Conservation (phyloP, 2,888 invertebrate species). For the Trimorus sp. region DNA sequence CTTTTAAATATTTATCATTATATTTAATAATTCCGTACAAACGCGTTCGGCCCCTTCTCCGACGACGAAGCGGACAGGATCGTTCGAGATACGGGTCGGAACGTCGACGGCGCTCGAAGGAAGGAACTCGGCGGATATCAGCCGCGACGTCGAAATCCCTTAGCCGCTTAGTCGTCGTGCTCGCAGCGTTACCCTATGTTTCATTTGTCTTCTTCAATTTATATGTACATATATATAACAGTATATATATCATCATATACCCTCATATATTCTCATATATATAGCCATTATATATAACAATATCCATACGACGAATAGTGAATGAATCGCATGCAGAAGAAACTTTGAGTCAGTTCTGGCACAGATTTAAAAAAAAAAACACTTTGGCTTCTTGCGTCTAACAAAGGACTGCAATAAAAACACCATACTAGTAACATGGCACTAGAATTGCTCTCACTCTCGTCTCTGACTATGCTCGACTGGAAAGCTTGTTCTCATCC, state of each 20-base stretch:
- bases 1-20: slow-evolving; percentile 26
- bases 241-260: too few relatives aligned
- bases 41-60: slow-evolving; percentile 54
- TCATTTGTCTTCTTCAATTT: slow-evolving; percentile 65
- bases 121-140: slow-evolving; percentile 47
- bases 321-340: slow-evolving; percentile 81
- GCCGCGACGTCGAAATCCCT: slow-evolving; percentile 60
- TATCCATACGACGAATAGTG: slow-evolving; percentile 83
- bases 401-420: slow-evolving; percentile 81
- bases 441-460: slow-evolving; percentile 83
- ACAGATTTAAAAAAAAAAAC: slow-evolving; percentile 81
- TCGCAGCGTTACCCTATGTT: slow-evolving; percentile 77
- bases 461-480: slow-evolving; percentile 77
- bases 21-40: slow-evolving; percentile 32
- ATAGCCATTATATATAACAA: slow-evolving; percentile 83
- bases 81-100: slow-evolving; percentile 24
- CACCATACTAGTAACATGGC: slow-evolving; percentile 83
- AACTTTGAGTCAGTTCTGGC: slow-evolving; percentile 81
- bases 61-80: slow-evolving; percentile 41
- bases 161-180: slow-evolving; percentile 69
- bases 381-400: slow-evolving; percentile 83
- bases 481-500: slow-evolving; percentile 72
- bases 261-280: slow-evolving; percentile 65
- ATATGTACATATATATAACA: slow-evolving; percentile 60
- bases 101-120: slow-evolving; percentile 48